These are phyloP conservation scores for Forbesichthys papilliferus DNA, from an alignment of 2,113 vertebrate species.

Conservation along the genomic window DNA sequence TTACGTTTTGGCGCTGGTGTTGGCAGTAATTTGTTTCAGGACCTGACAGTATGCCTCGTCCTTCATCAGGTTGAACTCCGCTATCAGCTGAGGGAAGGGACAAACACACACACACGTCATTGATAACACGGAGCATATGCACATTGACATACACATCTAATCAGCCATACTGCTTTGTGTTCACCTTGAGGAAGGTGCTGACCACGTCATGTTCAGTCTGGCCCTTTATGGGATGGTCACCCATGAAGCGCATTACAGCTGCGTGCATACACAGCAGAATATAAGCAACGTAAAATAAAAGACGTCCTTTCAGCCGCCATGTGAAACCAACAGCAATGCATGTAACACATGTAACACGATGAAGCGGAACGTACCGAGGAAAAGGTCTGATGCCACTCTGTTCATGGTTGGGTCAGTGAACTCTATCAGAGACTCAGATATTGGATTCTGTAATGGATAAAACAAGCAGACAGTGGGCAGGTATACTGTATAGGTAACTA, in stretches of 20 bases:
- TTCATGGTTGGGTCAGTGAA: constrained; percentile 85
- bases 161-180: neutral
- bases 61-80: constrained; percentile 84
- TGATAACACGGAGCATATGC: neutral
- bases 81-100: constrained; percentile 78
- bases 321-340: neutral
- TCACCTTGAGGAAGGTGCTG: constrained; percentile 87
- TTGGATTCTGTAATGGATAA: constrained; percentile 77
- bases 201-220: constrained; percentile 84
- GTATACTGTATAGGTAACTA: neutral
- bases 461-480: constrained; percentile 3
- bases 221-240: constrained; percentile 83
- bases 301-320: neutral
- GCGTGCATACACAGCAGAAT: constrained; percentile 15
- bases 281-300: neutral
- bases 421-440: constrained; percentile 93
- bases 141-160: neutral
- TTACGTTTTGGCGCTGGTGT: constrained; percentile 92
- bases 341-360: constrained; percentile 5
- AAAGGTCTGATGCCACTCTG: constrained; percentile 87
- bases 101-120: constrained; percentile 23
- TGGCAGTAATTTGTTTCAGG: constrained; percentile 91
- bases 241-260: constrained; percentile 98
- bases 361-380: constrained; percentile 80
- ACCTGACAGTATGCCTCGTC: constrained; percentile 95